Evolutionary conservation across 2,888 invertebrate genomes (phyloP).

Genomic region (Thumatha senex): DNA sequence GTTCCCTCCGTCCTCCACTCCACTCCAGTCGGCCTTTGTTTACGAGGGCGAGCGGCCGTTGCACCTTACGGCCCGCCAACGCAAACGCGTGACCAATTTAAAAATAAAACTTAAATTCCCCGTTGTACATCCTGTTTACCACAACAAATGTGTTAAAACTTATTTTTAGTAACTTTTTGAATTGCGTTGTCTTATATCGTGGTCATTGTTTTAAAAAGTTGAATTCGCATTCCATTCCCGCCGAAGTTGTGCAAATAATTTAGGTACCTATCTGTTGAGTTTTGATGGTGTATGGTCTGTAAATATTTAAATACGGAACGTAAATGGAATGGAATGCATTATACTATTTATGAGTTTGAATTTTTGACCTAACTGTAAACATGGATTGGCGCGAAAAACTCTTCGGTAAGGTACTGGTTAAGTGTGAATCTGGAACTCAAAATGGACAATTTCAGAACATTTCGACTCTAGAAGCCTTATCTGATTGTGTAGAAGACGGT

Average conservation of each 20-base stretch:
- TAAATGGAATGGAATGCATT: conserved; percentile 5
- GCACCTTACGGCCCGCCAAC: conserved; percentile 39
- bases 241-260: conserved; percentile 26
- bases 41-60: conserved; percentile 65
- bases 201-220: conserved; percentile 18
- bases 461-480: conserved; percentile 70
- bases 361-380: conserved; percentile 28
- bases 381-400: conserved; percentile 85
- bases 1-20: conserved; percentile 46
- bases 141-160: conserved; percentile 20
- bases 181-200: background rate
- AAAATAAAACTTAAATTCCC: conserved; percentile 58
- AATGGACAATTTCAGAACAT: conserved; percentile 74
- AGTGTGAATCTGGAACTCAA: conserved; percentile 72
- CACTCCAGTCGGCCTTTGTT: conserved; percentile 65
- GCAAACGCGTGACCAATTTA: conserved; percentile 54
- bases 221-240: conserved; percentile 30
- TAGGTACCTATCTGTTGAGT: conserved; percentile 1
- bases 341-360: conserved; percentile 11
- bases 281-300: conserved; percentile 6
- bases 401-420: conserved; percentile 82
- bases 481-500: conserved; percentile 74
- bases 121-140: conserved; percentile 39
- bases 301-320: conserved; percentile 19
- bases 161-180: conserved; percentile 9